Percentiles rank a stretch among this genome's conserved stretches.
Conservation (phyloP, 2,113 vertebrate genomes). For the Furnarius figulus region DNA sequence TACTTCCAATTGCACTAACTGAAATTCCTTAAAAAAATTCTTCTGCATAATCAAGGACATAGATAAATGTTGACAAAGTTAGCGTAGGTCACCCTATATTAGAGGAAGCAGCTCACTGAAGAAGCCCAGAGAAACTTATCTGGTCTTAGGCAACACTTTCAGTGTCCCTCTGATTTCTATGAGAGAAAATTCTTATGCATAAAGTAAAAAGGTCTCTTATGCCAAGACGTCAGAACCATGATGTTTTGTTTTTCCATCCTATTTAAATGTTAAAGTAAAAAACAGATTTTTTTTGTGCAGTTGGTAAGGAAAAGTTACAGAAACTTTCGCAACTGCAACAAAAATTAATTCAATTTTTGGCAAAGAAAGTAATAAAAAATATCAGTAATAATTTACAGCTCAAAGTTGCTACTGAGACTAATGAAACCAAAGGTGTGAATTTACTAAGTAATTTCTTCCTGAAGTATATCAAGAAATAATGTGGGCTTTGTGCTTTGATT, state of each 20-base stretch:
- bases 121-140: background rate
- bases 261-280: background rate
- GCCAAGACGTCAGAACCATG: background rate
- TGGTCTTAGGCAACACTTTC: background rate
- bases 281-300: background rate
- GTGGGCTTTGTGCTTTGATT: background rate
- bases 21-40: background rate
- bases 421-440: background rate
- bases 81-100: background rate
- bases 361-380: background rate
- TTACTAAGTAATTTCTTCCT: background rate
- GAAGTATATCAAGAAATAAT: background rate
- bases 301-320: background rate
- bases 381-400: background rate
- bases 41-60: background rate
- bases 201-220: background rate
- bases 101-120: background rate
- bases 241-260: rapidly evolving
- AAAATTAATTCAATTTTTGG: background rate
- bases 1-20: background rate
- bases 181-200: background rate
- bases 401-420: background rate
- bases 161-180: background rate
- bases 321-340: background rate
- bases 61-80: background rate